Percentiles rank a stretch among this genome's conserved stretches.
phyloP scores from a whole-genome alignment of 2,888 invertebrate species.

The Eumacrocentrus americanus region DNA sequence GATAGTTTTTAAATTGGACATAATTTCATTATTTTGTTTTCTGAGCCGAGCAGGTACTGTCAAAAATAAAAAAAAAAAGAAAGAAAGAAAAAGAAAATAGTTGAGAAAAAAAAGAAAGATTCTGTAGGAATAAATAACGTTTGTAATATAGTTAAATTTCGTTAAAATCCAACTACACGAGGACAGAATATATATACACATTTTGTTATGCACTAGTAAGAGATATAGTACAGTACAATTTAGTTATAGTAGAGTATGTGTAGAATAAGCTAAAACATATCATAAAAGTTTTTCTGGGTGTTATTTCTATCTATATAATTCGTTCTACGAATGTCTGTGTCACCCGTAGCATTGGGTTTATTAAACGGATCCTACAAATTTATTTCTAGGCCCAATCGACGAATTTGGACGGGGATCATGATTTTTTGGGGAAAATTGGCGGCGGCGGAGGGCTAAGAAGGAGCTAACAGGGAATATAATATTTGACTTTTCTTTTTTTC shows the following conservation, averaged over 20 bases:
- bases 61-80: constrained; percentile 12
- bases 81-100: constrained; percentile 29
- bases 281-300: constrained; percentile 44
- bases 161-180: constrained; percentile 51
- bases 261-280: constrained; percentile 56
- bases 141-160: constrained; percentile 42
- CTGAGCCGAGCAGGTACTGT: constrained; percentile 4
- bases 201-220: constrained; percentile 54
- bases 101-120: no score
- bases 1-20: not conserved
- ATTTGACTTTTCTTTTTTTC: constrained; percentile 45
- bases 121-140: constrained; percentile 47
- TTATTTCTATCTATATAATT: constrained; percentile 26
- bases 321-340: constrained; percentile 20
- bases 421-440: constrained; percentile 22
- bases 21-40: not conserved
- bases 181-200: constrained; percentile 46
- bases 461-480: constrained; percentile 55
- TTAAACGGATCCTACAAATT: constrained; percentile 41
- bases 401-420: constrained; percentile 43
- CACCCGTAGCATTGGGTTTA: constrained; percentile 38
- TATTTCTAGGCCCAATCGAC: constrained; percentile 46
- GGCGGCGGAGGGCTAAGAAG: constrained; percentile 35
- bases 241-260: constrained; percentile 52
- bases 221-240: constrained; percentile 54